Conservation (phyloP, 1,140 invertebrate genomes). For the Bombus waltoni region DNA sequence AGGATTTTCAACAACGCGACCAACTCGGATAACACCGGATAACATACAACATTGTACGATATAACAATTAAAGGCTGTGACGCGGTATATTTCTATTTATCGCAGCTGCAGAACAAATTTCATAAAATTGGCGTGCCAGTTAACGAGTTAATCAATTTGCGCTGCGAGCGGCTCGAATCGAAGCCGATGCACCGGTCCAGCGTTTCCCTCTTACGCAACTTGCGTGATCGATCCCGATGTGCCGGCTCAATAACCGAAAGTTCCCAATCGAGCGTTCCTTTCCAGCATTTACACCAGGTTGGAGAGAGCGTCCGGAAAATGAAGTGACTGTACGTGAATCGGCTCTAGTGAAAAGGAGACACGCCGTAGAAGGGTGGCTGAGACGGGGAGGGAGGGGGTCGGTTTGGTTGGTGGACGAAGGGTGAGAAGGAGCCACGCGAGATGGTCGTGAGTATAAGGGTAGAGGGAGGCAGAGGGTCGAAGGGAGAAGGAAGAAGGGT, state of each 20-base stretch:
- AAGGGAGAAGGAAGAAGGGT: conserved; percentile 3
- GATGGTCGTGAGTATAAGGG: not conserved
- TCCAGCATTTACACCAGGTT: conserved; percentile 25
- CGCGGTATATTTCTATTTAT: too few relatives aligned
- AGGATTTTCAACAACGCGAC: too few relatives aligned
- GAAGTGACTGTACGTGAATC: conserved; percentile 45
- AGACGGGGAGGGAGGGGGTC: not conserved
- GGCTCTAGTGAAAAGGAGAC: not conserved
- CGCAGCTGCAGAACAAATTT: too few relatives aligned
- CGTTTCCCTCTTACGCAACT: not conserved
- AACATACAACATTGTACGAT: too few relatives aligned
- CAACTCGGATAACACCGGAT: too few relatives aligned
- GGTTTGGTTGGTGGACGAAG: not conserved
- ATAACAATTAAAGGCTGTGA: too few relatives aligned
- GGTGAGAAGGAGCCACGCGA: conserved; percentile 16
- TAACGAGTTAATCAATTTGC: too few relatives aligned
- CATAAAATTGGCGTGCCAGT: too few relatives aligned
- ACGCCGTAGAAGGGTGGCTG: not conserved
- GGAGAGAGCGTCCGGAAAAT: conserved; percentile 16
- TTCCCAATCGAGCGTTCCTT: conserved; percentile 50
- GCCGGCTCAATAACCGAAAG: conserved; percentile 44
- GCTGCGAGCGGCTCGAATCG: too few relatives aligned
- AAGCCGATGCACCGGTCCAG: too few relatives aligned
- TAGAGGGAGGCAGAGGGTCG: too few relatives aligned
- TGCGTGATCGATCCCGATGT: not conserved